phyloP scores from a whole-genome alignment of 2,113 vertebrate species.

The Trogon surrucura region DNA sequence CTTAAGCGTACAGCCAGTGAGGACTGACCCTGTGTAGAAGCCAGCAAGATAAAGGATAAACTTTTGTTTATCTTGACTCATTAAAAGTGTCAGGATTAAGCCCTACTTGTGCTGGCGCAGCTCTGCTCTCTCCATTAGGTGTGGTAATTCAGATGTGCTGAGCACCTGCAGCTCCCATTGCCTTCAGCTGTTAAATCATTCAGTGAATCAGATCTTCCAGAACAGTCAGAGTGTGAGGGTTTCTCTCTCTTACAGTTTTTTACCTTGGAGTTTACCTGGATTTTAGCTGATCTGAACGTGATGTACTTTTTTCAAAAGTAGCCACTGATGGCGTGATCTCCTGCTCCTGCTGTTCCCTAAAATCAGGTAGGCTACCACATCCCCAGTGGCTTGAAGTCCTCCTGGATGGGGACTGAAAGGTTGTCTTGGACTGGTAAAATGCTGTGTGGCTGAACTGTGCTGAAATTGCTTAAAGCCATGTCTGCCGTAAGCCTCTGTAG shows the following conservation, averaged over 20 bases:
- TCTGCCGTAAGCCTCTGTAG: neutral
- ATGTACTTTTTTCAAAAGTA: neutral
- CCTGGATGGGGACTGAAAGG: neutral
- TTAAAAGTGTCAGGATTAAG: neutral
- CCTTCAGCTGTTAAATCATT: neutral
- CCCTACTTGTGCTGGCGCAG: neutral
- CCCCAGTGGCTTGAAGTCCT: neutral
- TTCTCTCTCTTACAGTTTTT: neutral
- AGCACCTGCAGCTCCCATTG: neutral
- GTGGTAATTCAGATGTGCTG: neutral
- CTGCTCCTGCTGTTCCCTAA: neutral
- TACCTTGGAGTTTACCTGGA: neutral
- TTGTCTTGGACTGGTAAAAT: neutral
- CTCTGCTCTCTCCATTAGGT: neutral
- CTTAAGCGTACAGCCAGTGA: neutral
- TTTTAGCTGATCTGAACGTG: neutral
- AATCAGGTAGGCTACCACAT: neutral
- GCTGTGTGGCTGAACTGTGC: neutral
- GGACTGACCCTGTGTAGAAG: neutral
- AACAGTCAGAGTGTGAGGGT: neutral
- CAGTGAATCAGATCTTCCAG: neutral
- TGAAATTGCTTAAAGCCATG: neutral
- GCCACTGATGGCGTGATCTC: neutral
- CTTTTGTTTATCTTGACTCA: neutral
- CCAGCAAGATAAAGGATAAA: neutral